Evolutionary conservation across 2,113 vertebrate genomes (phyloP), one percentile per base, ranked within the genome.

Genomic region (Dermatemys mawii): DNA sequence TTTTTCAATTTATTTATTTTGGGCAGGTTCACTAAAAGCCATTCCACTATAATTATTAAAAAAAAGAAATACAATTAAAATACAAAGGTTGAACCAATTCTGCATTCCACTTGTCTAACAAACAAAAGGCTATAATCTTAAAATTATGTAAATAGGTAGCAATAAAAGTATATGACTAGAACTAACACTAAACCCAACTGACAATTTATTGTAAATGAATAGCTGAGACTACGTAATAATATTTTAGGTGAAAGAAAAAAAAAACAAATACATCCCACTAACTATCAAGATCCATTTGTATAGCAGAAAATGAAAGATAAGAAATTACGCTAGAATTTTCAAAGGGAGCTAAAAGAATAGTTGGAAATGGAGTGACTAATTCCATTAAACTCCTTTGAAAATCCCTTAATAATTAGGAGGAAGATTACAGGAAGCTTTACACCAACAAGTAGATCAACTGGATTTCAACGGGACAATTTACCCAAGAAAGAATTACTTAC

Each of bases 11-110:
- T 83, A 78, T 90, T 93, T 82, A 83, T 53, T 76, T 86, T 88
- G 87, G 48, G 50, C 35, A 83, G 57, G 55, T 96, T 87, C 78
- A 53, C 60, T 91, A 60, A 88, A 93, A 96, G 81, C 6, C 41
- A 53, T 87, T 92, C 51, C 90, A 84, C 63, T 93, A 70, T 73
- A 93, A 84, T 94, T 89, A 89, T 90, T 95, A 80, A 90, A 93
- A 95, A 13, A n/a, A 86, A 46, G 84, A 22, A 90, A 86, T 81
- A 93, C 86, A 90, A 86, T 32, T n/a, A 60, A 89, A 95, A 17
- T 73, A 89, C 38, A 44, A n/a, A 48, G 53, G 29, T 29, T 78
- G 79, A 67, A 81, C 38, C 89, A 21, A 81, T 88, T 93, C 48
- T 53, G 51, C 49, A 83, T 92, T 88, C 81, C 41, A 48, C 2